Percentiles rank a stretch among this genome's conserved stretches.
Conservation (phyloP, 2,888 invertebrate species). For the Lysandra coridon region DNA sequence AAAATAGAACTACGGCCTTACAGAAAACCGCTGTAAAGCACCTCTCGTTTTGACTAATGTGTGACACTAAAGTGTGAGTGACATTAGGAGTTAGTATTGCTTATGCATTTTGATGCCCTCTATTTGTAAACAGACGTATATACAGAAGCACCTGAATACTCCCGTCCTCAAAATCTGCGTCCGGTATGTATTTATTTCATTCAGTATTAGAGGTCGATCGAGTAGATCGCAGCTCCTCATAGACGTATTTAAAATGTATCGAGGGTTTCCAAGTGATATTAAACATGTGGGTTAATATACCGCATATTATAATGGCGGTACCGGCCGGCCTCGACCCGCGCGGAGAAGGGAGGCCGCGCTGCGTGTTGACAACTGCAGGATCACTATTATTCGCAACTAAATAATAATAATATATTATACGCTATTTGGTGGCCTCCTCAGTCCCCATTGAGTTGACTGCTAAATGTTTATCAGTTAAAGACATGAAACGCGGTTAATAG, state of each 20-base stretch:
- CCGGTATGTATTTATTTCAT: too few relatives aligned
- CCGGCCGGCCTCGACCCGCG: constrained; percentile 44
- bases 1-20: too few relatives aligned
- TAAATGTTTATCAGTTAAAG: not conserved
- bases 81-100: too few relatives aligned
- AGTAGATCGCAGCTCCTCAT: not conserved
- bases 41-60: too few relatives aligned
- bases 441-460: not conserved
- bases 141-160: too few relatives aligned
- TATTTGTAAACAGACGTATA: too few relatives aligned
- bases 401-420: not conserved
- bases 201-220: not conserved
- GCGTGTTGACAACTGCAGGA: not conserved
- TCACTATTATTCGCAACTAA: not conserved
- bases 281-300: not conserved
- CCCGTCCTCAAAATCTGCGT: too few relatives aligned
- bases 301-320: constrained; percentile 32
- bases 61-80: too few relatives aligned
- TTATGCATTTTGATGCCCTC: too few relatives aligned
- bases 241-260: not conserved
- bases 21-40: too few relatives aligned
- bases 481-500: not conserved
- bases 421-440: not conserved
- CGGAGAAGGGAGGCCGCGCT: constrained; percentile 11
- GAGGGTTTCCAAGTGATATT: not conserved